phyloP scores from a whole-genome alignment of 2,888 invertebrate species.

The Periphyllus acericola region DNA sequence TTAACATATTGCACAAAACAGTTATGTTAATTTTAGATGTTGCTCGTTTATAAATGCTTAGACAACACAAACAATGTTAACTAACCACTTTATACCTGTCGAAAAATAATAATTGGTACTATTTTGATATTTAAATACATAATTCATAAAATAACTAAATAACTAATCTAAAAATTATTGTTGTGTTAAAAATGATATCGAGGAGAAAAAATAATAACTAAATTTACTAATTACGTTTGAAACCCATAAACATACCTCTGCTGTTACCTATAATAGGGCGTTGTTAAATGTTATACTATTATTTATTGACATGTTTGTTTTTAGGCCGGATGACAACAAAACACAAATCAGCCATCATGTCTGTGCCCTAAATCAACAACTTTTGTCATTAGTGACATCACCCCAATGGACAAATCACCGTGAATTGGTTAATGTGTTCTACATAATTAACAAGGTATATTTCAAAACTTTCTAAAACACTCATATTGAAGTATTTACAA shows the following conservation, averaged over 20 bases:
- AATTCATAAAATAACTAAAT: background rate
- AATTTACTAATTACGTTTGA: background rate
- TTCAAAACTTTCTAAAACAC: background rate
- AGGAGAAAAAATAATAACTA: background rate
- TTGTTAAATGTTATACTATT: constrained; percentile 1
- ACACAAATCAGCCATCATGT: constrained; percentile 18
- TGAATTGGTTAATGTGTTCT: constrained; percentile 15
- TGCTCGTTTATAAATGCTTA: too few relatives aligned
- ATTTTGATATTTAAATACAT: background rate
- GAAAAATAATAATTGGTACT: background rate
- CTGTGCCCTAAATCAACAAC: constrained; percentile 29
- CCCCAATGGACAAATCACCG: constrained; percentile 22
- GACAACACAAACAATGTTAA: too few relatives aligned
- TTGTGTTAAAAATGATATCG: background rate
- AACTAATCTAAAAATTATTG: background rate
- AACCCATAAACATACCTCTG: background rate
- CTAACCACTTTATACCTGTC: background rate
- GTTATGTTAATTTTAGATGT: too few relatives aligned
- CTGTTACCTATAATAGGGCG: background rate
- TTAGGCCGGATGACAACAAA: background rate
- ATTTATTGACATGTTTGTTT: constrained; percentile 38
- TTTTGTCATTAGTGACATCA: background rate
- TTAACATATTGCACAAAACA: too few relatives aligned
- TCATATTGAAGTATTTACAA: background rate
- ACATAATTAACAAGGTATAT: constrained; percentile 12